Conservation (phyloP, 2,113 vertebrate genomes). For the Candoia aspera region DNA sequence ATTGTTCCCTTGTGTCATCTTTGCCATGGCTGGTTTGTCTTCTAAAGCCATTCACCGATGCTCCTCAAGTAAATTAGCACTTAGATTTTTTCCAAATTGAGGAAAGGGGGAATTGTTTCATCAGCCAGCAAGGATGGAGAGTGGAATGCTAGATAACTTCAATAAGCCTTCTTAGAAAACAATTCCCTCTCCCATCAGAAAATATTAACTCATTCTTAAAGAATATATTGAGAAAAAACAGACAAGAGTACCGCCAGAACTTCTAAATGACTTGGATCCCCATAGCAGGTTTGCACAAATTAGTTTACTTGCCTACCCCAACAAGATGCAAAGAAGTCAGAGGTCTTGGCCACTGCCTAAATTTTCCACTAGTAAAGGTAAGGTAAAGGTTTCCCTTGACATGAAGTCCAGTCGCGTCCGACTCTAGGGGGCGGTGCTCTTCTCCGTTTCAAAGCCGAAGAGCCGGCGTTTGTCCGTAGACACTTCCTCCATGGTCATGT, state of each 20-base stretch:
- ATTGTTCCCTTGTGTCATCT: not conserved
- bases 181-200: not conserved
- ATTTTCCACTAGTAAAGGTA: too few relatives aligned
- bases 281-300: not conserved
- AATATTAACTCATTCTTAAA: not conserved
- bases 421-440: too few relatives aligned
- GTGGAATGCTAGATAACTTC: slow-evolving; percentile 14
- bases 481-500: too few relatives aligned
- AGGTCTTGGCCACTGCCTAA: not conserved
- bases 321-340: not conserved
- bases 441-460: too few relatives aligned
- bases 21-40: slow-evolving; percentile 14
- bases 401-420: too few relatives aligned
- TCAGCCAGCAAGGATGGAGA: not conserved
- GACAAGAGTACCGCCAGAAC: not conserved
- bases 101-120: not conserved
- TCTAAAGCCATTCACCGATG: slow-evolving; percentile 8
- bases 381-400: too few relatives aligned
- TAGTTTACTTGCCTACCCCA: not conserved
- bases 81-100: not conserved
- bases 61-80: not conserved
- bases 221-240: not conserved
- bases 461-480: too few relatives aligned
- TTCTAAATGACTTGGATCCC: not conserved
- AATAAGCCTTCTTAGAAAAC: not conserved